phyloP scores from a whole-genome alignment of 2,888 invertebrate genomes.

The Pemphredon lugubris region DNA sequence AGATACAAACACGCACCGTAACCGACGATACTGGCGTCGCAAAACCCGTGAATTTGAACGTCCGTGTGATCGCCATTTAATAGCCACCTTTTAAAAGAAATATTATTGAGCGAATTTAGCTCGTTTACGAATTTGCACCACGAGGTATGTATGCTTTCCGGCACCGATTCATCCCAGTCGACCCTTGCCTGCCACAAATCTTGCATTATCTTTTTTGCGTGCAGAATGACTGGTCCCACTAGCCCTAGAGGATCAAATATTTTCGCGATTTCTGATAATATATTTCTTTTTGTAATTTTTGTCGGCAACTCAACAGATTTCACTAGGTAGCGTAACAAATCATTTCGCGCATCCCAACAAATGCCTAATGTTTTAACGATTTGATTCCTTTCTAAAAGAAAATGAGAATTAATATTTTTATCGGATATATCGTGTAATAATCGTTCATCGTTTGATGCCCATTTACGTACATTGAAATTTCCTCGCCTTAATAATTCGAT shows the following conservation, averaged over 20 bases:
- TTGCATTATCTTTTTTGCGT: conserved; percentile 36
- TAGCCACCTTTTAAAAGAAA: not conserved
- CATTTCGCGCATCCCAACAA: conserved; percentile 1
- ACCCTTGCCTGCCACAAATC: conserved; percentile 22
- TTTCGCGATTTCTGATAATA: conserved; percentile 11
- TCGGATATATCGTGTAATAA: not conserved
- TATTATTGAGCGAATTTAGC: conserved; percentile 6
- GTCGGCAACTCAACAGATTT: not conserved
- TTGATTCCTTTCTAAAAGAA: not conserved
- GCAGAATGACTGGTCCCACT: conserved; percentile 8
- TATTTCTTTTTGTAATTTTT: not conserved
- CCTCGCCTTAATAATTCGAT: not conserved
- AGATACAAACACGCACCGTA: conserved; percentile 18
- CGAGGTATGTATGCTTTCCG: conserved; percentile 8
- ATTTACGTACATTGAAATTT: conserved; percentile 4
- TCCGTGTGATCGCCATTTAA: no score
- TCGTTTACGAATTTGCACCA: conserved; percentile 22
- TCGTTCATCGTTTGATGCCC: not conserved
- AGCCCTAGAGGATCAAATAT: conserved; percentile 28
- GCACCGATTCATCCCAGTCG: conserved; percentile 40
- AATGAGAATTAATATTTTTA: not conserved
- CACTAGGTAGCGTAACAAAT: not conserved
- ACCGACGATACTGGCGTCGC: conserved; percentile 13
- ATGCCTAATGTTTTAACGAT: conserved; percentile 18
- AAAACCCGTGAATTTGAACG: conserved; percentile 23